Conservation (phyloP, 2,888 invertebrate species). For the Yponomeuta cagnagella region DNA sequence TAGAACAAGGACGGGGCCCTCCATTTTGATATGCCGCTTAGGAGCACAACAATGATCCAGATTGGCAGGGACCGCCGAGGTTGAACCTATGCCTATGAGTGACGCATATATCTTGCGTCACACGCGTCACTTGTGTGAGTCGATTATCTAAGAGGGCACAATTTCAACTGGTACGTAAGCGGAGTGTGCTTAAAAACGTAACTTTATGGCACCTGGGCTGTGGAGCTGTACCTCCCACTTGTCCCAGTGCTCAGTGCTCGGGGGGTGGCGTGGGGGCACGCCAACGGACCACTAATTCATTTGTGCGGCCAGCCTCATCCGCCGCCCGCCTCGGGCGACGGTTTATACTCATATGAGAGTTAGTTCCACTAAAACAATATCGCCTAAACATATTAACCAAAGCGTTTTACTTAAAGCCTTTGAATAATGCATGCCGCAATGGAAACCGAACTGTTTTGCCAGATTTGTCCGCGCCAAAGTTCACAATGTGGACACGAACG, state of each 20-base stretch:
- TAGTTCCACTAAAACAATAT: constrained; percentile 63
- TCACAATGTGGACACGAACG: background rate
- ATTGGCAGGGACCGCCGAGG: too few species aligned
- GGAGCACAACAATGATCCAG: too few species aligned
- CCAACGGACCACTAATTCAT: constrained; percentile 63
- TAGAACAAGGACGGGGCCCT: too few species aligned
- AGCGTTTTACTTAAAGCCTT: constrained; percentile 66
- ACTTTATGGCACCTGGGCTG: too few species aligned
- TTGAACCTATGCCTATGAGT: too few species aligned
- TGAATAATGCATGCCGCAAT: constrained; percentile 52
- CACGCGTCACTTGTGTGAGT: too few species aligned
- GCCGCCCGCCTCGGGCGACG: constrained; percentile 47
- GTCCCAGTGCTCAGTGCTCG: constrained; percentile 21
- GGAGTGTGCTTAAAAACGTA: too few species aligned
- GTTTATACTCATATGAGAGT: constrained; percentile 73
- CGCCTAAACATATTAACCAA: constrained; percentile 70
- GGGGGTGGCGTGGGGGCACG: constrained; percentile 31
- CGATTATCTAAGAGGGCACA: too few species aligned
- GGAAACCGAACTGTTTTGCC: constrained; percentile 31
- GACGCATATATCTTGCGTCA: too few species aligned
- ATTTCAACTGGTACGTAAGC: too few species aligned
- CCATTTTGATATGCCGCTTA: too few species aligned
- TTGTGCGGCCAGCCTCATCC: constrained; percentile 58
- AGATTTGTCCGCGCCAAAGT: constrained; percentile 25
- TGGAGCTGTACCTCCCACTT: background rate